Conservation (phyloP, 2,113 vertebrate genomes). For the Aythya baeri region DNA sequence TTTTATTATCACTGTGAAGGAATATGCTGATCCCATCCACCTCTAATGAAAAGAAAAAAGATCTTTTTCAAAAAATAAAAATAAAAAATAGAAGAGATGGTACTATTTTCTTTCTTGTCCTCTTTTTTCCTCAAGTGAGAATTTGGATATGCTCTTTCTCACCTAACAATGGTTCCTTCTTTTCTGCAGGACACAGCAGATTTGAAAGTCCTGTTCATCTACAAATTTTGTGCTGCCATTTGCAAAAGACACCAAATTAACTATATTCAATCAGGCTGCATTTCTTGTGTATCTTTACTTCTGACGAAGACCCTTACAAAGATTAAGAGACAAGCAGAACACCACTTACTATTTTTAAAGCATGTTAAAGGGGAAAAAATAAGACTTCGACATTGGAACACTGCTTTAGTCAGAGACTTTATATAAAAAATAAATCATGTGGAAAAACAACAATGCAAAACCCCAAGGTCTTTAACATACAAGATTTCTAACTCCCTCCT, state of each 20-base stretch:
- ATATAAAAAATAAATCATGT: slow-evolving; percentile 1
- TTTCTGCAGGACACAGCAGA: neutral
- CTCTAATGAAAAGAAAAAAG: neutral
- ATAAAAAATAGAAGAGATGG: neutral
- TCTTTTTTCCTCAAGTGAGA: neutral
- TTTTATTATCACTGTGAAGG: neutral
- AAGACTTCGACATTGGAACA: neutral
- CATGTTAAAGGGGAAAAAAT: neutral
- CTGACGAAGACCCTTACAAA: neutral
- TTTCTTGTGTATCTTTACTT: neutral
- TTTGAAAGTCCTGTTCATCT: slow-evolving; percentile 4
- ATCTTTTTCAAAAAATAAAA: neutral
- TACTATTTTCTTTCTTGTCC: neutral
- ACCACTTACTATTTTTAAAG: neutral
- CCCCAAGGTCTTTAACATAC: neutral
- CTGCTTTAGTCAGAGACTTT: neutral
- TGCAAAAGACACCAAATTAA: neutral
- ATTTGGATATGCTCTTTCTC: neutral
- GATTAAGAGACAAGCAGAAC: neutral
- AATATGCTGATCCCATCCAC: neutral
- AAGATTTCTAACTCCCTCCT: neutral
- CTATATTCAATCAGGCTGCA: neutral
- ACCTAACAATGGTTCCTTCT: neutral
- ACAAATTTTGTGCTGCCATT: neutral
- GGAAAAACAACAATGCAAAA: neutral